A percentile compares a stretch with the other conserved stretches of the same genome.
These are phyloP conservation scores for Cliona cf. orientalis DNA, from an alignment of 37 sponge, comb jelly and placozoan genomes.

Conservation along the genomic window DNA sequence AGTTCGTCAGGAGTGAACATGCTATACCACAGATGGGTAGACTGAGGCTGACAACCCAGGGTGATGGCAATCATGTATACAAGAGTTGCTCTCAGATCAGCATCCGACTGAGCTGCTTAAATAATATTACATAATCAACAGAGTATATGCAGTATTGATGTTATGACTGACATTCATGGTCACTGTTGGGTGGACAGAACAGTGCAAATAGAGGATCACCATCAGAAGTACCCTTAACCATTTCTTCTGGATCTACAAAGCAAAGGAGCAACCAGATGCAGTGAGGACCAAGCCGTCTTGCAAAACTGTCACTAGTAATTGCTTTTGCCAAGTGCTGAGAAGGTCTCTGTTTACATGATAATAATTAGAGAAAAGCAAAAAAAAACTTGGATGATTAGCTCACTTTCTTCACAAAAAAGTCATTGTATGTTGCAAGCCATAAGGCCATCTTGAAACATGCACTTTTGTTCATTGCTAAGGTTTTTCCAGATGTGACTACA, in stretches of 20 bases:
- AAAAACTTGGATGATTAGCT: too few relatives aligned
- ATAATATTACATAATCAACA: too few relatives aligned
- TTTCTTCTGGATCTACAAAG: constrained; percentile 38
- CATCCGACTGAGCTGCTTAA: constrained; percentile 60
- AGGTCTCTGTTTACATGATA: background rate
- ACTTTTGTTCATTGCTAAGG: constrained; percentile 16
- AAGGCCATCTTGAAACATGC: constrained; percentile 48
- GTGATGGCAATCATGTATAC: constrained; percentile 69
- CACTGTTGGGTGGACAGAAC: too few relatives aligned
- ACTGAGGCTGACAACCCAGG: constrained; percentile 36
- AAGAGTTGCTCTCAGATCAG: constrained; percentile 57
- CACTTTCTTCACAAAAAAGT: constrained; percentile 64
- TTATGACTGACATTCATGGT: too few relatives aligned
- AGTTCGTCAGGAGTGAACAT: constrained; percentile 52
- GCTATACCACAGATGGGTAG: constrained; percentile 77
- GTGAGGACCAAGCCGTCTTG: background rate
- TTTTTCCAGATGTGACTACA: constrained; percentile 4
- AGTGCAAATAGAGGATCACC: background rate
- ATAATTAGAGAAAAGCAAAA: background rate
- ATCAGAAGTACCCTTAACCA: background rate
- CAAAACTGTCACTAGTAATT: background rate
- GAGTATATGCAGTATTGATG: too few relatives aligned
- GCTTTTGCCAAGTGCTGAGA: background rate
- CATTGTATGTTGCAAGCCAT: constrained; percentile 67
- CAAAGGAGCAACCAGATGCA: constrained; percentile 11